These are phyloP conservation scores for Apotomis capreana DNA, from an alignment of 2,888 invertebrate species.

Conservation along the genomic window DNA sequence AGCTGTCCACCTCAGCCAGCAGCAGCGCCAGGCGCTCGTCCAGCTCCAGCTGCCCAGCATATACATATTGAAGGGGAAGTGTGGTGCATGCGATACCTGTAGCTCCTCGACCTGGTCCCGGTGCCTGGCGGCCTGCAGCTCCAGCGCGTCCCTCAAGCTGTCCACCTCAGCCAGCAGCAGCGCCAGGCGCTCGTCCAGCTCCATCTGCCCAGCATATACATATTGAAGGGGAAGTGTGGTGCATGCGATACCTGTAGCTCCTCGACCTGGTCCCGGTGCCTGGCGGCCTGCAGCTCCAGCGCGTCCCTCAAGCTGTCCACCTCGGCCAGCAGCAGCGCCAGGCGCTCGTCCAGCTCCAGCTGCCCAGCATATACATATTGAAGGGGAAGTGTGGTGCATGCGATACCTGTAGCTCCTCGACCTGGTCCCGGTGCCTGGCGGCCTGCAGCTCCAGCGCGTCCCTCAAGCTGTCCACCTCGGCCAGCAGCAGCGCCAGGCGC, in stretches of 20 bases:
- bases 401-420: constrained; percentile 84
- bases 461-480: constrained; percentile 85
- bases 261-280: constrained; percentile 82
- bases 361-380: no score
- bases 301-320: constrained; percentile 85
- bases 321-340: constrained; percentile 83
- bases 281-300: constrained; percentile 84
- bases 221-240: no score
- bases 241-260: constrained; percentile 79
- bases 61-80: no score
- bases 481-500: constrained; percentile 80
- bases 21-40: constrained; percentile 82
- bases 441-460: constrained; percentile 85
- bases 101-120: constrained; percentile 83
- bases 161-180: constrained; percentile 85
- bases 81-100: constrained; percentile 69
- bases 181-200: constrained; percentile 80
- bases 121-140: constrained; percentile 84
- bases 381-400: no score
- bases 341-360: constrained; percentile 80
- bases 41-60: constrained; percentile 81
- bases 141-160: constrained; percentile 83
- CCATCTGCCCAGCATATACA: constrained; percentile 85
- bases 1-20: constrained; percentile 85
- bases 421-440: constrained; percentile 79